Base-by-base conservation (phyloP, 2,797 vertebrate species). In the Crocodylus rhombifer region DNA sequence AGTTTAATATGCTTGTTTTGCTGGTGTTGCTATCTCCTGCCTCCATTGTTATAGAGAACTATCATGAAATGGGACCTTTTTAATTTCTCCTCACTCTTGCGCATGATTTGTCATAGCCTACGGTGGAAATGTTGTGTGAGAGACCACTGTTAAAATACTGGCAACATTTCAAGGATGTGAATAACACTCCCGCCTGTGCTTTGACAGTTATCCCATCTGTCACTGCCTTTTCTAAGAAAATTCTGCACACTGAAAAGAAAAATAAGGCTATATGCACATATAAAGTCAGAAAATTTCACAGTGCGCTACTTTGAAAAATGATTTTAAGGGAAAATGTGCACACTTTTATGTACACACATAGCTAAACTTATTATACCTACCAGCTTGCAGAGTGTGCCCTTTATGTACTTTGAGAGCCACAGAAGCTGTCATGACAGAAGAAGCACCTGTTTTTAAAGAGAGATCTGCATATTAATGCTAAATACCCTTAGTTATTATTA, bases 151-250 rank as follows among this genome's bases (percentile, higher is more conserved):
- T 95, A 82, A 86, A 90, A 30, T 82, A 56, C 69, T 97, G 90
- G 91, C 91, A 96, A 73, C 11, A 80, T 93, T 93, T 78, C 76
- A 79, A 64, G 86, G 60, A 88, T 74, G 25, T 81, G 87, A 95
- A 86, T 89, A 91, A 91, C 78, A 95, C 84, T 94, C 74, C 61
- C 96, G 84, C 58, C 80, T 96, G 36, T 93, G 86, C 73, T 90
- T 90, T 95, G 84, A 82, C 96, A 95, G 91, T 94, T 94, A 89
- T 91, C 93, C 95, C 95, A 96, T 94, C 79, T 95, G 93, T 96
- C 95, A 95, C 42, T 93, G 77, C 60, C 18, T 95, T 88, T 95
- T 95, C 78, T 96, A 94, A 92, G 67, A 95, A 86, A 95, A 83
- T 25, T 33, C 62, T 58, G 90, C 60, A 73, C 83, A 87, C 67